phyloP scores from a whole-genome alignment of 2,113 vertebrate species.

The Thinocorus orbignyianus region DNA sequence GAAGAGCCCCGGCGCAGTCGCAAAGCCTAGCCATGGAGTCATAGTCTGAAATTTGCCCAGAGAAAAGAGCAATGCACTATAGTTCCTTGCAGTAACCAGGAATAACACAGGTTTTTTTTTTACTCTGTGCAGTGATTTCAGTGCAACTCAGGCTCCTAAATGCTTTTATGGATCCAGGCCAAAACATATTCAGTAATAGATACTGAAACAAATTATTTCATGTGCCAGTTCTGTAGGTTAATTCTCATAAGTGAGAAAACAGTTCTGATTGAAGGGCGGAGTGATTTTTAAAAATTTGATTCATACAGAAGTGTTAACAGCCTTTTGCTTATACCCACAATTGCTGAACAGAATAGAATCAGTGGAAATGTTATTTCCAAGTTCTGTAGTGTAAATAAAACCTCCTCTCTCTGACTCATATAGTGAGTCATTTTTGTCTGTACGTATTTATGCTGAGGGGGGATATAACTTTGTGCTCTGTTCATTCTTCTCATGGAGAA shows the following conservation, averaged over 20 bases:
- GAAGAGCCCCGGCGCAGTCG: background rate
- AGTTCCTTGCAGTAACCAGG: conserved; percentile 26
- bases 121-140: conserved; percentile 3
- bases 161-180: conserved; percentile 55
- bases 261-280: conserved; percentile 60
- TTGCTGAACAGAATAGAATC: conserved; percentile 53
- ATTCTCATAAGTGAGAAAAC: conserved; percentile 67
- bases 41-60: background rate
- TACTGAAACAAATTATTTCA: conserved; percentile 62
- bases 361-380: conserved; percentile 66
- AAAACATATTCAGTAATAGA: conserved; percentile 64
- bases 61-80: background rate
- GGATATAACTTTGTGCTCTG: background rate
- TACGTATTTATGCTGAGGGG: background rate
- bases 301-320: conserved; percentile 63
- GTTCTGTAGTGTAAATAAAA: conserved; percentile 58
- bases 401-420: conserved; percentile 65
- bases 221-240: conserved; percentile 65
- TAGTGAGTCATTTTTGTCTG: conserved; percentile 50
- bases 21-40: background rate
- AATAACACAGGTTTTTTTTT: conserved; percentile 2
- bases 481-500: background rate
- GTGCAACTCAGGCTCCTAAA: conserved; percentile 42
- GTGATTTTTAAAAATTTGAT: conserved; percentile 64
- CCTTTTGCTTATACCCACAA: conserved; percentile 56